These are phyloP conservation scores for Monoplex corrugatus DNA, from an alignment of 2,888 invertebrate species.

Conservation along the genomic window DNA sequence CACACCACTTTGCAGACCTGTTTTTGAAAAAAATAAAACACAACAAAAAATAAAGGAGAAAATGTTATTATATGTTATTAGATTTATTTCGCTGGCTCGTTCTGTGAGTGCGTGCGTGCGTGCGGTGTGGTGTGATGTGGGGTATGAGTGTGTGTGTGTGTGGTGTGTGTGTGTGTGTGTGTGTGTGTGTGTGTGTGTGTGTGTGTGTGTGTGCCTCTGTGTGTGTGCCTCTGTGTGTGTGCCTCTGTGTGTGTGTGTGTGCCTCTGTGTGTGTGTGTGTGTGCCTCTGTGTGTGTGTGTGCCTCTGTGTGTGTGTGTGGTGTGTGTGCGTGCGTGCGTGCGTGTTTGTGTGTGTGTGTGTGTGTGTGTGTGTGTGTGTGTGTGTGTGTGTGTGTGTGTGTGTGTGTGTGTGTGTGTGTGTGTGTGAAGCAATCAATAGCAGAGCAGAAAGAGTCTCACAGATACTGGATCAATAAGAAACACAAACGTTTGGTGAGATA, in stretches of 20 bases:
- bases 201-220: background rate
- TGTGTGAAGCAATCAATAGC: background rate
- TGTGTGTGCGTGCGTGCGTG: background rate
- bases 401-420: background rate
- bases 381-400: background rate
- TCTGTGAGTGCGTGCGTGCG: background rate
- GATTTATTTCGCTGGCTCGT: too few relatives aligned
- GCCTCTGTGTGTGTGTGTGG: too few relatives aligned
- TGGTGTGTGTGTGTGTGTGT: too few relatives aligned
- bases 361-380: slow-evolving; percentile 19
- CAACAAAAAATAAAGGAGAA: too few relatives aligned
- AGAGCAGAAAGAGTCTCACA: too few relatives aligned
- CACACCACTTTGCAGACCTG: too few relatives aligned
- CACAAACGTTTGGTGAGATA: background rate
- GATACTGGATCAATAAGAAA: background rate
- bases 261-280: background rate
- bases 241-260: background rate
- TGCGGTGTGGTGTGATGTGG: background rate
- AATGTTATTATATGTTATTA: too few relatives aligned
- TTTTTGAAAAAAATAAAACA: too few relatives aligned
- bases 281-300: background rate
- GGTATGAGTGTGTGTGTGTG: too few relatives aligned
- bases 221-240: background rate
- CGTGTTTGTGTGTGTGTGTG: background rate
- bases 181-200: too few relatives aligned